Percentiles rank a stretch among this genome's conserved stretches.
Conservation (phyloP, 1,140 invertebrate genomes). For the Akabosia matsudoensis region DNA sequence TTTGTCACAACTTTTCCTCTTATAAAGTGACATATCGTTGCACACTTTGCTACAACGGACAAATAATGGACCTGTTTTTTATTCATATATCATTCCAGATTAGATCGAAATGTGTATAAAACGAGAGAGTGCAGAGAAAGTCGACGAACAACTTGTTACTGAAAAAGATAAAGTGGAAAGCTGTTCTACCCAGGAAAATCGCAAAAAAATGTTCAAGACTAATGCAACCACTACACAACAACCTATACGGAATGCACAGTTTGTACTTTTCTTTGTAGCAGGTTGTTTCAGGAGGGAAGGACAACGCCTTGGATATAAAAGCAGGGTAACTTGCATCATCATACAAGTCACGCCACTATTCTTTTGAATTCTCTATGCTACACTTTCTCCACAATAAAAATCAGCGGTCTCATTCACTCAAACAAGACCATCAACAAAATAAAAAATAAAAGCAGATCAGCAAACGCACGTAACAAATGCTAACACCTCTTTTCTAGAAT, state of each 20-base stretch:
- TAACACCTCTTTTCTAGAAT: not conserved
- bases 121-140: no score
- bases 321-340: not conserved
- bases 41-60: not conserved
- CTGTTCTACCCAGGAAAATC: no score
- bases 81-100: not conserved
- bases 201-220: no score
- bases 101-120: not conserved
- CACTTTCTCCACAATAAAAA: not conserved
- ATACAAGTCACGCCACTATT: constrained; percentile 9
- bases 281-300: no score
- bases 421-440: not conserved
- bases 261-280: no score
- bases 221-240: no score
- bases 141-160: no score
- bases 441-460: not conserved
- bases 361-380: not conserved
- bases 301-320: not conserved
- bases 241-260: no score
- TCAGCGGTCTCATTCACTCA: not conserved
- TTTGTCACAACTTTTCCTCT: not conserved
- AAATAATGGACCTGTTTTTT: not conserved
- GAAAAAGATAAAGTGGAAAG: no score
- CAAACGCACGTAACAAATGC: not conserved
- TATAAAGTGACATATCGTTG: not conserved